A percentile compares a stretch with the other conserved stretches of the same genome.
Conservation (phyloP, 2,888 invertebrate species). For the Pyrrhia umbra region DNA sequence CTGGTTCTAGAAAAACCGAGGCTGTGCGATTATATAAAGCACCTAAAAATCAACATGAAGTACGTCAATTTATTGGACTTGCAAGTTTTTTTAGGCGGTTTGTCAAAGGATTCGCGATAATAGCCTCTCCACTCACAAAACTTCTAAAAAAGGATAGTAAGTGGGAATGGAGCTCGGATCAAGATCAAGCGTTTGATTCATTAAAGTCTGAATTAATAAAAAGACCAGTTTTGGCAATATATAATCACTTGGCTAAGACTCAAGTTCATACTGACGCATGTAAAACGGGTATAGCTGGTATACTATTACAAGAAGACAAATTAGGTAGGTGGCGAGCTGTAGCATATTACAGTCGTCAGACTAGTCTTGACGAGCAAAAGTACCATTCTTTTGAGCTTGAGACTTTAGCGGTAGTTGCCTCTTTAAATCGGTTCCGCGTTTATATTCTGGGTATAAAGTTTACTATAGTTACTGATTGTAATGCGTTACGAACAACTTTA, state of each 20-base stretch:
- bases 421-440: neutral
- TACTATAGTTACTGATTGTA: slow-evolving; percentile 9
- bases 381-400: slow-evolving; percentile 7
- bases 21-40: slow-evolving; percentile 22
- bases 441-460: neutral
- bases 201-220: neutral
- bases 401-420: slow-evolving; percentile 6
- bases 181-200: slow-evolving; percentile 4
- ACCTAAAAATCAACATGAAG: slow-evolving; percentile 11
- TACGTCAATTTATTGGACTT: slow-evolving; percentile 14
- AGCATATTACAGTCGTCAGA: slow-evolving; percentile 9
- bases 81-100: slow-evolving; percentile 10
- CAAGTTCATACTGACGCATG: slow-evolving; percentile 13
- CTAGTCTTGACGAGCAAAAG: neutral
- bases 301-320: slow-evolving; percentile 5
- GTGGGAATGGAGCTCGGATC: neutral
- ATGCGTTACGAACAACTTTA: neutral
- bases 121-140: slow-evolving; percentile 3
- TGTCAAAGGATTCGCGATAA: slow-evolving; percentile 2
- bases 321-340: too few species aligned
- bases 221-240: neutral
- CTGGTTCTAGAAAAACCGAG: slow-evolving; percentile 25
- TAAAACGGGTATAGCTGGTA: slow-evolving; percentile 3
- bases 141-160: neutral
- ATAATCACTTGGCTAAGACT: neutral